Percentiles rank a stretch among this genome's conserved stretches.
Conservation (phyloP, 2,888 invertebrate genomes). For the Tiphia femorata region DNA sequence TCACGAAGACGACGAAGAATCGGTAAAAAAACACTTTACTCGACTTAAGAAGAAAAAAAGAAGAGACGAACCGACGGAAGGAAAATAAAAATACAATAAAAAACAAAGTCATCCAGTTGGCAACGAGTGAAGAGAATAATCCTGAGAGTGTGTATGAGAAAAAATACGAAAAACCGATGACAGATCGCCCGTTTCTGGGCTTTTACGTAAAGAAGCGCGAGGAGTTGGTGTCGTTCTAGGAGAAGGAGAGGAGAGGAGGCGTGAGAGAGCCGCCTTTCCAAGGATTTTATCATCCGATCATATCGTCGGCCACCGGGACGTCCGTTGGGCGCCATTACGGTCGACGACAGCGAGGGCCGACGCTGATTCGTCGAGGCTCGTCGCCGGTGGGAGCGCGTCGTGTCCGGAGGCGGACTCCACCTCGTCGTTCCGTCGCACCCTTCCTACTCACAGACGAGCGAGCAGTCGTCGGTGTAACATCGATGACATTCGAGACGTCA, state of each 20-base stretch:
- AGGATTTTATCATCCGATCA: slow-evolving; percentile 28
- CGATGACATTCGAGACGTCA: slow-evolving; percentile 13
- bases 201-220: slow-evolving; percentile 6
- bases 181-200: slow-evolving; percentile 19
- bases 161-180: slow-evolving; percentile 10
- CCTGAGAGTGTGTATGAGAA: slow-evolving; percentile 7
- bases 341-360: slow-evolving; percentile 9
- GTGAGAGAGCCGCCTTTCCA: slow-evolving; percentile 20
- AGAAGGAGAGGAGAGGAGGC: too few relatives aligned
- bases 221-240: too few relatives aligned
- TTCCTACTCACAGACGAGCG: slow-evolving; percentile 36
- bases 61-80: too few relatives aligned
- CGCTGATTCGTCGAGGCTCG: slow-evolving; percentile 7
- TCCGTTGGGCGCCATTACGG: slow-evolving; percentile 50
- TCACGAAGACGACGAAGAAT: too few relatives aligned
- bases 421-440: slow-evolving; percentile 23
- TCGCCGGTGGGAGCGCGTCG: slow-evolving; percentile 25
- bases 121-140: neutral
- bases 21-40: too few relatives aligned
- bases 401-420: slow-evolving; percentile 43
- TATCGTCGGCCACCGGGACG: slow-evolving; percentile 33
- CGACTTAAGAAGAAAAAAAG: too few relatives aligned
- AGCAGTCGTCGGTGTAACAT: slow-evolving; percentile 49
- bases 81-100: too few relatives aligned
- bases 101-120: too few relatives aligned